Conservation (phyloP, 2,113 vertebrate species). For the Capreolus pygargus region DNA sequence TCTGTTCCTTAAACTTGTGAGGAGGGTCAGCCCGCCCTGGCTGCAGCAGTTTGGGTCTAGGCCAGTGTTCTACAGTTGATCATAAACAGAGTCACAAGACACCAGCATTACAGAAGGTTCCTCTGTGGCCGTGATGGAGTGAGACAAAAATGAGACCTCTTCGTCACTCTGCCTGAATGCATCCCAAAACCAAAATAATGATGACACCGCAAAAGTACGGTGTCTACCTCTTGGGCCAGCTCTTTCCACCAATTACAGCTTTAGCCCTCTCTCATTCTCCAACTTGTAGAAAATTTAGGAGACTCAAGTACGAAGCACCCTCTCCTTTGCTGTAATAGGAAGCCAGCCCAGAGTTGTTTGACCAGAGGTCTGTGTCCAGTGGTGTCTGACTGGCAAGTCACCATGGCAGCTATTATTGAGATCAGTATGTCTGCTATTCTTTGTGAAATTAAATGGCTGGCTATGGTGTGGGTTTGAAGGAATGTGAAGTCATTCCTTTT, state of each 20-base stretch:
- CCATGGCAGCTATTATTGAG: background rate
- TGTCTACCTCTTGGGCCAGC: background rate
- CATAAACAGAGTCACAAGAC: background rate
- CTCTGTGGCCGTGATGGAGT: background rate
- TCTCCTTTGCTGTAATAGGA: background rate
- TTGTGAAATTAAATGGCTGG: background rate
- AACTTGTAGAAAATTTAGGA: background rate
- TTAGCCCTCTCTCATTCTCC: background rate
- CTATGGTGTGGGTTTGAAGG: background rate
- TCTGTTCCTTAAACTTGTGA: background rate
- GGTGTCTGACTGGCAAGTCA: background rate
- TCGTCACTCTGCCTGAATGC: background rate
- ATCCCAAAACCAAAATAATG: background rate
- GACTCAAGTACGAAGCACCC: accelerated
- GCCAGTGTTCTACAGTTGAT: background rate
- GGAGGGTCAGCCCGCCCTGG: background rate
- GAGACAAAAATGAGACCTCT: background rate
- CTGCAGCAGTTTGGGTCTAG: background rate
- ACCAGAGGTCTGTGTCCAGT: too few species aligned
- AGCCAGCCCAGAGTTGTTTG: too few species aligned
- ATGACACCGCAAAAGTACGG: accelerated
- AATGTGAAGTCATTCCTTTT: background rate
- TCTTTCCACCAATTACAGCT: background rate
- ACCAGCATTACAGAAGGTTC: background rate
- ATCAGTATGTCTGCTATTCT: background rate